phyloP scores from a whole-genome alignment of 1,140 invertebrate species.

The Ceratosolen solmsi region DNA sequence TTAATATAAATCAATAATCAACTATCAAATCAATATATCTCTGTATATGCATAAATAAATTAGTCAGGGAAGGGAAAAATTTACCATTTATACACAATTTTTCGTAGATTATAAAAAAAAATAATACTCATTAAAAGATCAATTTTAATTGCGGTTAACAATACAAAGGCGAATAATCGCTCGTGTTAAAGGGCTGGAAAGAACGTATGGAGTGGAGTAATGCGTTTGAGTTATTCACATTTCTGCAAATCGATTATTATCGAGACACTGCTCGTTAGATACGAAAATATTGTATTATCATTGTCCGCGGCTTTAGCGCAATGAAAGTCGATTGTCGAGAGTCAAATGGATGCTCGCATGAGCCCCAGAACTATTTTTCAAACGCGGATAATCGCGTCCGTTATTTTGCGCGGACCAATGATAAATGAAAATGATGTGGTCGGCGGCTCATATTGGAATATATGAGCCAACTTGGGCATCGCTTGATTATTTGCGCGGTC shows the following conservation, averaged over 20 bases:
- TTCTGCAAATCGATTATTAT: conserved; percentile 12
- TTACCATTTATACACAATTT: too few relatives aligned
- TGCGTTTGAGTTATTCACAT: conserved; percentile 1
- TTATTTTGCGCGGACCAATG: conserved; percentile 55
- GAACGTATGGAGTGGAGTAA: background rate
- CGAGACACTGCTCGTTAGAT: conserved; percentile 35
- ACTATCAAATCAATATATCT: too few relatives aligned
- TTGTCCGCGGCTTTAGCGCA: background rate
- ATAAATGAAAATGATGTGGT: conserved; percentile 59
- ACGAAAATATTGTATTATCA: conserved; percentile 39
- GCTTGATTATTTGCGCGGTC: conserved; percentile 54
- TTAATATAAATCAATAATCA: too few relatives aligned
- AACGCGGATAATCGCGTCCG: conserved; percentile 52
- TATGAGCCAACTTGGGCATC: conserved; percentile 53
- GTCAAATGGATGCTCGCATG: background rate
- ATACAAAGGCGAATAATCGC: too few relatives aligned
- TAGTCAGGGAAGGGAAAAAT: too few relatives aligned
- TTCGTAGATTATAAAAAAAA: too few relatives aligned
- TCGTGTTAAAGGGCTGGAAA: too few relatives aligned
- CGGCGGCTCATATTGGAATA: conserved; percentile 29
- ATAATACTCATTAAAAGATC: too few relatives aligned
- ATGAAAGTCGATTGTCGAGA: conserved; percentile 39
- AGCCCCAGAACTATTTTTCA: conserved; percentile 47
- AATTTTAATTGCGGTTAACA: too few relatives aligned
- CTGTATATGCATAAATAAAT: too few relatives aligned